phyloP scores from a whole-genome alignment of 2,113 vertebrate genomes.

The Epinephelus fuscoguttatus region DNA sequence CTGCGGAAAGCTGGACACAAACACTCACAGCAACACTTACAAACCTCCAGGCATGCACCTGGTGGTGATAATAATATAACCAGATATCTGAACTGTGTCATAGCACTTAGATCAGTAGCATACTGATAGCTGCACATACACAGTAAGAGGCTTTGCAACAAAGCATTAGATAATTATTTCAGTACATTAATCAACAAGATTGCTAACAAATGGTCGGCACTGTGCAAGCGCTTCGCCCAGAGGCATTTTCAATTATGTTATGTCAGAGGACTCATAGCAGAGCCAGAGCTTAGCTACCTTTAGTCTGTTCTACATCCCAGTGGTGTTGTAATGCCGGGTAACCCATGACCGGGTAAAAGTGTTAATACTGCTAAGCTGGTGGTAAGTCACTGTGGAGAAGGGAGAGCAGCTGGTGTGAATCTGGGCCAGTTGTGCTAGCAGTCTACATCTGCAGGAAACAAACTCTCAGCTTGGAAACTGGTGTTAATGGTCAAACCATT shows the following conservation, averaged over 20 bases:
- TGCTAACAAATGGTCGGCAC: neutral
- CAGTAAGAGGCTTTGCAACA: neutral
- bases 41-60: no score
- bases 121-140: neutral
- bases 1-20: no score
- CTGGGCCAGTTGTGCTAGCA: conserved; percentile 53
- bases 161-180: neutral
- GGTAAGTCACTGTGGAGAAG: conserved; percentile 38
- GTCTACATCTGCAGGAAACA: conserved; percentile 28
- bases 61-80: neutral
- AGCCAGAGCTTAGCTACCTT: conserved; percentile 44
- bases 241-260: conserved; percentile 24
- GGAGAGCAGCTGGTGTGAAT: conserved; percentile 65
- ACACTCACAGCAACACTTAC: no score
- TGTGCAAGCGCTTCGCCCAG: neutral
- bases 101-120: neutral
- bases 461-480: neutral
- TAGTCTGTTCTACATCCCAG: conserved; percentile 24
- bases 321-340: conserved; percentile 43
- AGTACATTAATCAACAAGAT: conserved; percentile 16
- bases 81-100: neutral
- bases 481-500: neutral
- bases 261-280: conserved; percentile 1
- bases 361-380: conserved; percentile 68
- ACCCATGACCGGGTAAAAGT: conserved; percentile 27